Evolutionary conservation across 2,888 invertebrate species (phyloP), one percentile per base, ranked within the genome.

Genomic region (Unio pictorum): DNA sequence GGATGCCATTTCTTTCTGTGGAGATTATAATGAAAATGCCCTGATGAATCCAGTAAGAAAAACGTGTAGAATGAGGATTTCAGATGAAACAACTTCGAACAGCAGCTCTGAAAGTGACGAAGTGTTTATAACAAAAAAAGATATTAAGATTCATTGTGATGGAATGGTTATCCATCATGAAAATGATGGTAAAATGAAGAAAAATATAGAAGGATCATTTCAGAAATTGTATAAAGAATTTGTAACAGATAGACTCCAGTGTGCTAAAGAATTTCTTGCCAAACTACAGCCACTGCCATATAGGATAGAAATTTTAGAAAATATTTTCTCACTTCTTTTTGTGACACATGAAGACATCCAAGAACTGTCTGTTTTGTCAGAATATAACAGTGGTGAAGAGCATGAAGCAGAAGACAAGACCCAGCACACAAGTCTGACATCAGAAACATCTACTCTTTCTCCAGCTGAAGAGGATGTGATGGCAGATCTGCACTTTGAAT

Each of bases 301-400:
- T 64, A 75, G 89, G 34, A 79, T 92, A 1, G 93, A 94, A 90
- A 91, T 94, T 0, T 91, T 95, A 68, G 94, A 95, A 88, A 93
- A 94, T 87, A 92, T 95, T 76, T 95, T 94, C 87, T 92, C 93
- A 0, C 92, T 95, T 79, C 91, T 95, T 58, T 94, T 94, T 88
- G 84, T 94, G 64, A 92, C 93, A 77, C 92, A 92, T 79, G 93
- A 93, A 83, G 93, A 93, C 85, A 91, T 93, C 73, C 91, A 91
- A 15, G 92, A 92, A 18, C 86, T 83, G 20, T 84, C 80, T n/a
- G 78, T 80, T n/a, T 83, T 71, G 90, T 92, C 76, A 91, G 92
- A 84, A 55, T 78, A 80, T 45, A 84, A 81, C 61, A 84, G 81
- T 61, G 84, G 75, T n/a, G 82, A 83, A 15, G 83, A 75, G 8